Evolutionary conservation across 1,140 invertebrate genomes (phyloP), one percentile per base, ranked within the genome.

Genomic region (Oedothorax gibbosus): DNA sequence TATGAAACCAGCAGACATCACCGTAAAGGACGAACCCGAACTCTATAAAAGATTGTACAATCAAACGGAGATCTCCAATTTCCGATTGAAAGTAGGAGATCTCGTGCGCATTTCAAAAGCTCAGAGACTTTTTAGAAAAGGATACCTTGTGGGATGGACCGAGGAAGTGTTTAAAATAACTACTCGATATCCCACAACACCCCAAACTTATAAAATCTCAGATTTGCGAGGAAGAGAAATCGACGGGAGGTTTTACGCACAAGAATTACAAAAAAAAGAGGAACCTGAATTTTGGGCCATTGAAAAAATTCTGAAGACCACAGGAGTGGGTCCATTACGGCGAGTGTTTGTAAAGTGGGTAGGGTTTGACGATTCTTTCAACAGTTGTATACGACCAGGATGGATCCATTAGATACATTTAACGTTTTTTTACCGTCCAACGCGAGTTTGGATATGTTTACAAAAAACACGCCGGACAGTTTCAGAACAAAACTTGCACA

Each of bases 1-100:
- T 18, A 18, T 66, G n/a, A 20, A 15, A 18, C 64, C 64, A 11
- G 64, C 64, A 15, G 21, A 66, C 20, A 20, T 66, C 64, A 66
- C 64, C 10, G 64, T 18, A 66, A 20, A 15, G 10, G 64, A 66
- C 21, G 64, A 66, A 66, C 64, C 64, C 21, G 15, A 18, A 10
- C 21, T 66, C n/a, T 66, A 66, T 66, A 66, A 66, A 66, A 18
- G 15, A 10, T 18, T 18, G 18, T 66, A 66, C 21, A 66, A 66
- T 2, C 21, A 18, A 15, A 12, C 64, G 4, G 3, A 66, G 35
- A 35, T 35, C 35, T 35, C 21, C 14, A 12, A 18, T 2, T 66
- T 66, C 21, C 64, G 64, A 3, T 66, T 66, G 3, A 20, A 10
- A 20, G 64, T 66, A 2, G 20, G 21, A 12, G 64, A 66, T 66